These are phyloP conservation scores for Tylochromis polylepis DNA, from an alignment of 2,113 vertebrate genomes.

Conservation along the genomic window DNA sequence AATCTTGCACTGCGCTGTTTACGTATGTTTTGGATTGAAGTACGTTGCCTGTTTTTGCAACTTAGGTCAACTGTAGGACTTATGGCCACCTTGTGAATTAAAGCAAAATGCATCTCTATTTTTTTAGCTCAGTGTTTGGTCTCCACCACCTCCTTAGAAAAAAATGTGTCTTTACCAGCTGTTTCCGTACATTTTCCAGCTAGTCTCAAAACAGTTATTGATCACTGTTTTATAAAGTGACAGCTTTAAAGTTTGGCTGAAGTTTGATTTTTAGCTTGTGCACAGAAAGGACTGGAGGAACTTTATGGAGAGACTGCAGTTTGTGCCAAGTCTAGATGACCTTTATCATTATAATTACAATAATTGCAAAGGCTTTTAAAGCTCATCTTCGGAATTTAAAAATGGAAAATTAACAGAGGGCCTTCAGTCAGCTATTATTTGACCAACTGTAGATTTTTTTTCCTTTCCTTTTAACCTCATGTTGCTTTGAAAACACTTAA, in stretches of 20 bases:
- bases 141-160: background rate
- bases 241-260: background rate
- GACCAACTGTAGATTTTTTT: background rate
- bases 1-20: accelerated
- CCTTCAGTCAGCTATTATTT: background rate
- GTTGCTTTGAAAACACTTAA: background rate
- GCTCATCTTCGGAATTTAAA: background rate
- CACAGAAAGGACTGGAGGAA: background rate
- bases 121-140: background rate
- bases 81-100: background rate
- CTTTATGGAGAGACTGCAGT: background rate
- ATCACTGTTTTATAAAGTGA: background rate
- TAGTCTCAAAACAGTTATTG: background rate
- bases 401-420: background rate
- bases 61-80: background rate
- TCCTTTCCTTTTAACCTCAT: background rate
- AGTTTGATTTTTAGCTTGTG: background rate
- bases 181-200: background rate
- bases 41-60: background rate
- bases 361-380: background rate
- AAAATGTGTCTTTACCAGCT: background rate
- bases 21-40: background rate
- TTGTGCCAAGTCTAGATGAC: background rate
- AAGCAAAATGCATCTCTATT: background rate
- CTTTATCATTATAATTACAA: too few species aligned